Evolutionary conservation across 2,113 vertebrate genomes (phyloP).

Genomic region (Dicerorhinus sumatrensis): DNA sequence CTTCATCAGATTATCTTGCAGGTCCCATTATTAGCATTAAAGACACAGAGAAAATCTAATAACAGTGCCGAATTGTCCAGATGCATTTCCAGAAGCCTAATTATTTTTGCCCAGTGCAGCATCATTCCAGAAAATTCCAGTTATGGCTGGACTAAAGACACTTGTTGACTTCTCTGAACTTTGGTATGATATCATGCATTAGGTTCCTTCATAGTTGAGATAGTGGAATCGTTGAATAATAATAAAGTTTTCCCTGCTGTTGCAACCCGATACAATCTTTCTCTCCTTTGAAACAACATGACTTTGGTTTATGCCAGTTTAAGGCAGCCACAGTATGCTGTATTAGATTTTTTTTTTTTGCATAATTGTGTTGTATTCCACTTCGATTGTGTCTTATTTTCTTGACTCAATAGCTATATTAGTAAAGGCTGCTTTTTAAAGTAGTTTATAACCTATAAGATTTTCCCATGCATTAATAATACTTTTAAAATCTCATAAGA

Average conservation of each 20-base stretch:
- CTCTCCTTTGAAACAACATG: not conserved
- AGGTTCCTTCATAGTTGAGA: not conserved
- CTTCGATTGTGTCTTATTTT: not conserved
- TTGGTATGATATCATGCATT: not conserved
- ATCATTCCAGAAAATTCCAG: not conserved
- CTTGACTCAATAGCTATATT: not conserved
- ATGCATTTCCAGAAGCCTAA: slow-evolving; percentile 44
- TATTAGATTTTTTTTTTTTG: not conserved
- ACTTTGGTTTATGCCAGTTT: not conserved
- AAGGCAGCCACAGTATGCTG: not conserved
- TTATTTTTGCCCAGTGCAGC: not conserved
- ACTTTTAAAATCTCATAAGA: not conserved
- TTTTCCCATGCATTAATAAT: not conserved
- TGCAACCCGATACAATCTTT: not conserved
- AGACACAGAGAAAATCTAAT: slow-evolving; percentile 39
- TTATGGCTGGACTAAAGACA: not conserved
- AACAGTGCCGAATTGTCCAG: slow-evolving; percentile 28
- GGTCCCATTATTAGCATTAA: slow-evolving; percentile 48
- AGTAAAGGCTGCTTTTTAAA: not conserved
- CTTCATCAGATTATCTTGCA: slow-evolving; percentile 50
- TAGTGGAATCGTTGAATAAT: not conserved
- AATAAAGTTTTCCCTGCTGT: not conserved
- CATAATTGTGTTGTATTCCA: not conserved
- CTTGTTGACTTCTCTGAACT: slow-evolving; percentile 19
- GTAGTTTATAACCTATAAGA: not conserved